Evolutionary conservation across 2,113 vertebrate species (phyloP).

Genomic region (Cricetomys ansorgei): DNA sequence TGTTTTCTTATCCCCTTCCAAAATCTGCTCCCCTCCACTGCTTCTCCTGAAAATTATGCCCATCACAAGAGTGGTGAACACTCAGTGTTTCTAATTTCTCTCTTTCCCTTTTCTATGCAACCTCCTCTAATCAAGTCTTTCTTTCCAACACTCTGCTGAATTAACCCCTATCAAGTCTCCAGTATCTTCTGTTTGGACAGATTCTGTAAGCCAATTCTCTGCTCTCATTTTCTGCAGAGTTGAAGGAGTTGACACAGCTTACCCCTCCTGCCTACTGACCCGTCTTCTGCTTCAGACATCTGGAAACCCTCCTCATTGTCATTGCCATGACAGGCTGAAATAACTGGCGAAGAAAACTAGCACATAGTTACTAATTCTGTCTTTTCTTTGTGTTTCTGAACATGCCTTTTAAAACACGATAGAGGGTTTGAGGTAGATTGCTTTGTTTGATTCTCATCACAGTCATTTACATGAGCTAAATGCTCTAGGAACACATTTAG

Average conservation of each 20-base stretch:
- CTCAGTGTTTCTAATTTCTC: neutral
- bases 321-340: conserved; percentile 29
- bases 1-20: neutral
- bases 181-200: conserved; percentile 41
- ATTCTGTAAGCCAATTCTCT: neutral
- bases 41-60: neutral
- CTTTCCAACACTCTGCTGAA: neutral
- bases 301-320: neutral
- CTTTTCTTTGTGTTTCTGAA: neutral
- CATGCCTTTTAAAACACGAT: conserved; percentile 37
- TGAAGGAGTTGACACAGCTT: neutral
- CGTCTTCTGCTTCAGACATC: neutral
- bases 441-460: conserved; percentile 46
- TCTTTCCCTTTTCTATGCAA: neutral
- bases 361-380: conserved; percentile 11
- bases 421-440: neutral
- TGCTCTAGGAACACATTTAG: conserved; percentile 29
- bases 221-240: conserved; percentile 20
- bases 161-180: neutral
- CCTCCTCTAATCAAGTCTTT: conserved; percentile 8
- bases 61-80: neutral
- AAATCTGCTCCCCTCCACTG: neutral
- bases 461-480: conserved; percentile 3
- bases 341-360: conserved; percentile 7
- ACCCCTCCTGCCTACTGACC: neutral